Percentiles rank a stretch among this genome's conserved stretches.
These are phyloP conservation scores for Chloropsis cyanopogon DNA, from an alignment of 2,113 vertebrate genomes.

Conservation along the genomic window DNA sequence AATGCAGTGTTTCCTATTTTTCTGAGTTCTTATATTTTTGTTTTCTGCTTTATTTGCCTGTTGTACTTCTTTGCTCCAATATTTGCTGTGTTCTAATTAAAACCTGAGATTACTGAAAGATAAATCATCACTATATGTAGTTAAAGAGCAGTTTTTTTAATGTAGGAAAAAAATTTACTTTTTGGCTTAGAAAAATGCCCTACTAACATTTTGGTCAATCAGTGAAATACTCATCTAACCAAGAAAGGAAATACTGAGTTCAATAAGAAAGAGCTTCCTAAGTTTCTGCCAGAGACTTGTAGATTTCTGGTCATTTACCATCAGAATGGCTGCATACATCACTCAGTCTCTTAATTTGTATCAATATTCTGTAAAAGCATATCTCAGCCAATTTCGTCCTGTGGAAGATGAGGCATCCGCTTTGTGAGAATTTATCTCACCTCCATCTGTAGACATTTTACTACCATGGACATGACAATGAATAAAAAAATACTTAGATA, in stretches of 20 bases:
- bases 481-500: background rate
- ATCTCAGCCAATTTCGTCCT: background rate
- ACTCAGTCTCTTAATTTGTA: background rate
- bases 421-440: background rate
- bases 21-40: too few relatives aligned
- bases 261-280: background rate
- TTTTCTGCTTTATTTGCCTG: background rate
- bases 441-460: background rate
- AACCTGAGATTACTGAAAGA: background rate
- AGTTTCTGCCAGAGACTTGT: background rate
- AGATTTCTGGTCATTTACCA: background rate
- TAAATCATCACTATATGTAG: background rate
- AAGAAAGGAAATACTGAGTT: background rate
- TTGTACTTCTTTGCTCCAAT: background rate
- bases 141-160: background rate
- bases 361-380: background rate
- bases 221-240: background rate
- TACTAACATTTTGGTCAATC: background rate
- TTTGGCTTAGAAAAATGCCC: background rate
- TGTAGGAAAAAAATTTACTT: accelerated
- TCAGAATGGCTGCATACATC: background rate
- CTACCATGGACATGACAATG: background rate
- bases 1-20: background rate
- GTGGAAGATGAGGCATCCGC: background rate
- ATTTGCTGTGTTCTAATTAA: background rate